These are phyloP conservation scores for Bucorvus abyssinicus DNA, from an alignment of 2,797 vertebrate genomes.

Conservation along the genomic window DNA sequence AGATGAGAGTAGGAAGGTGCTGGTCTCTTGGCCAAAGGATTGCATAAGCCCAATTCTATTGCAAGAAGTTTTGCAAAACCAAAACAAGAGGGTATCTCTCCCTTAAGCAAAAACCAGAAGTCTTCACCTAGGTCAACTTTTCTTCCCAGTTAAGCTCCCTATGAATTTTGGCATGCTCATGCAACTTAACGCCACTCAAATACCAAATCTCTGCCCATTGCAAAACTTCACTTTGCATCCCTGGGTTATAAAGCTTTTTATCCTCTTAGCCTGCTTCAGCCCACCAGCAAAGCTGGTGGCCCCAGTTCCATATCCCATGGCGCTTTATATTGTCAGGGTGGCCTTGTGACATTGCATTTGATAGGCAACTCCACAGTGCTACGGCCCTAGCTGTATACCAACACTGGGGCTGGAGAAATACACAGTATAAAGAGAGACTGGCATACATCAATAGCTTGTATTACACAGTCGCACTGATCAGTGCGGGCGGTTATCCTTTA, in stretches of 20 bases:
- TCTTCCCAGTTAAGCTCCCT: background rate
- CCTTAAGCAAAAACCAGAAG: background rate
- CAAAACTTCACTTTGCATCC: background rate
- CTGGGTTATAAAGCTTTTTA: background rate
- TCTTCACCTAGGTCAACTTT: background rate
- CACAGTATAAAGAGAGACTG: background rate
- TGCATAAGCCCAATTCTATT: background rate
- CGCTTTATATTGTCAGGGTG: background rate
- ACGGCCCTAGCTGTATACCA: background rate
- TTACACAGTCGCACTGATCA: background rate
- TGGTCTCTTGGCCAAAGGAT: background rate
- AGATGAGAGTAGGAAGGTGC: background rate
- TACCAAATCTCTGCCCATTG: background rate
- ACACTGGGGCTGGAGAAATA: background rate
- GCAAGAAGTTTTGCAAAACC: background rate
- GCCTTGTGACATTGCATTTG: background rate
- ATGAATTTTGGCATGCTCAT: background rate
- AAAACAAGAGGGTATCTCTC: background rate
- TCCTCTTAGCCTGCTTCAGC: background rate
- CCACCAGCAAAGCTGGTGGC: background rate
- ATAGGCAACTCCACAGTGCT: background rate
- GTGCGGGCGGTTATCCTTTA: conserved; percentile 11
- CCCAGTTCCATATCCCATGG: background rate
- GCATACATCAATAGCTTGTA: background rate
- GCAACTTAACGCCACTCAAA: background rate